Evolutionary conservation across 2,888 invertebrate genomes (phyloP).

Genomic region (Brachycybe producta): DNA sequence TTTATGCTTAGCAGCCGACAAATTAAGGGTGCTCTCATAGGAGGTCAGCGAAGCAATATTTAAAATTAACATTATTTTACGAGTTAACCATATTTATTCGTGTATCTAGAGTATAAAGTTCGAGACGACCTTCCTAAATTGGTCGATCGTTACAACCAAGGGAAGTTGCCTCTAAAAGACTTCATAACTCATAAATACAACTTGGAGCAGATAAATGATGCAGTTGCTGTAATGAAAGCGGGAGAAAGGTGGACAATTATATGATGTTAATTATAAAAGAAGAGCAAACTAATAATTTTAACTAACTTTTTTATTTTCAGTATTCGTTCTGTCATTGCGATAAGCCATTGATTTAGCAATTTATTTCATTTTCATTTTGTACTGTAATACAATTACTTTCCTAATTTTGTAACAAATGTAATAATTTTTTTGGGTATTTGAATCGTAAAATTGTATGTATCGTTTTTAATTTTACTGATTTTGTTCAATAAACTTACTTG

Average conservation of each 20-base stretch:
- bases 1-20: not conserved
- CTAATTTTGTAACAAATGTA: not conserved
- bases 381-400: no score
- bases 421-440: not conserved
- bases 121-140: slow-evolving; percentile 10
- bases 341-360: no score
- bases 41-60: not conserved
- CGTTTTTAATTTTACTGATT: no score
- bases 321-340: slow-evolving; percentile 8
- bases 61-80: not conserved
- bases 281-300: not conserved
- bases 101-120: slow-evolving; percentile 14
- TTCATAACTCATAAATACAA: slow-evolving; percentile 13
- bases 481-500: no score
- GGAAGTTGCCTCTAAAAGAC: slow-evolving; percentile 12
- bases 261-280: not conserved
- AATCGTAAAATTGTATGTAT: not conserved
- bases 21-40: not conserved
- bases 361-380: no score
- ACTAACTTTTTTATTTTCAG: not conserved
- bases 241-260: slow-evolving; percentile 9
- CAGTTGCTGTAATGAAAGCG: slow-evolving; percentile 10
- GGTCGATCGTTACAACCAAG: slow-evolving; percentile 9
- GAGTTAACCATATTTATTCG: no score
- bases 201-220: slow-evolving; percentile 12